Evolutionary conservation across 2,888 invertebrate genomes (phyloP).

Genomic region (Cheilosia vernalis): DNA sequence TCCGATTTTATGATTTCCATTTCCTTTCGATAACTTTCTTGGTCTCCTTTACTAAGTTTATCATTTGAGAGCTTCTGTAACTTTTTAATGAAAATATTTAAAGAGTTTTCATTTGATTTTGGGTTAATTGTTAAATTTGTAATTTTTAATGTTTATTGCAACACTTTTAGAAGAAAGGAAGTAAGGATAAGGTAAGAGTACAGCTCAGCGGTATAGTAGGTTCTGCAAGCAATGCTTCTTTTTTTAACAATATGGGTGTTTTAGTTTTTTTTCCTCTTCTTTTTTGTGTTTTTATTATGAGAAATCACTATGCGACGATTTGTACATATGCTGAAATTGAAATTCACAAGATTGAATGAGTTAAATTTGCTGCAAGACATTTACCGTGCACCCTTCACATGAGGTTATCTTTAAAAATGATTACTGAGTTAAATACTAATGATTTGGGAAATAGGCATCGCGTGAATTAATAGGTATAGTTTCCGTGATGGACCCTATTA

Average conservation of each 20-base stretch:
- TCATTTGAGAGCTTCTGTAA: constrained; percentile 40
- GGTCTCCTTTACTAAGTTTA: not conserved
- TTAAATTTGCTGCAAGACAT: constrained; percentile 18
- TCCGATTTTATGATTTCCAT: constrained; percentile 32
- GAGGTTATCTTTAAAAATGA: not conserved
- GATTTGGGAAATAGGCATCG: too few species aligned
- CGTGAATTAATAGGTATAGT: too few species aligned
- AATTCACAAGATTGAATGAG: constrained; percentile 9
- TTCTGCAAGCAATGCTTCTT: constrained; percentile 60
- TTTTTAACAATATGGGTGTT: constrained; percentile 20
- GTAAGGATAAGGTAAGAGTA: constrained; percentile 91
- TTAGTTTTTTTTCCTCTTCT: constrained; percentile 13
- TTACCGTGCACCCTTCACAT: not conserved
- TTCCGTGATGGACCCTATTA: too few species aligned
- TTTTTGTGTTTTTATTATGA: constrained; percentile 13
- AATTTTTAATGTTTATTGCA: constrained; percentile 74
- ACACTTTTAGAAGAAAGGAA: constrained; percentile 91
- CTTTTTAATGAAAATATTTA: constrained; percentile 9
- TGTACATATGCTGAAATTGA: constrained; percentile 9
- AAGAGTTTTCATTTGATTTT: constrained; percentile 40
- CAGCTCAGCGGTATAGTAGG: constrained; percentile 74
- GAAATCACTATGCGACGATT: constrained; percentile 1
- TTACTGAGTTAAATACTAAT: not conserved
- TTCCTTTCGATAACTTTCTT: constrained; percentile 30
- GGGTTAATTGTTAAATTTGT: constrained; percentile 71